Evolutionary conservation across 2,888 invertebrate species (phyloP).

Genomic region (Pharmacophagus antenor): DNA sequence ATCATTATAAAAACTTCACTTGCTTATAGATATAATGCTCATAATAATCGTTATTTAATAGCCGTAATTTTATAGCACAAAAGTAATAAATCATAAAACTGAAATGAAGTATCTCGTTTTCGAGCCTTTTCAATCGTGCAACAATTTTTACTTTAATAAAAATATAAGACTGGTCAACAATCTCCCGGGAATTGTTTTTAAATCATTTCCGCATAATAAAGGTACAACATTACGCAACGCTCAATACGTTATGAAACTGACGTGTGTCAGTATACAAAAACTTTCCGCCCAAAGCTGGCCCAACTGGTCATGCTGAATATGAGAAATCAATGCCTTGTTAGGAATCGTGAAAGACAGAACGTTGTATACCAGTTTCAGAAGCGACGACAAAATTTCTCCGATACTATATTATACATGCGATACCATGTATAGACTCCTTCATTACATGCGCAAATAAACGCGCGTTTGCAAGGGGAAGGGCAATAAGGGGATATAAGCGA

Average conservation of each 20-base stretch:
- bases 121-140: no score
- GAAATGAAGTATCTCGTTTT: no score
- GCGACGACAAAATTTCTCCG: constrained; percentile 29
- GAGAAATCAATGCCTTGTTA: constrained; percentile 66
- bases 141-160: no score
- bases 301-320: constrained; percentile 69
- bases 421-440: constrained; percentile 34
- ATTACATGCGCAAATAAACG: constrained; percentile 44
- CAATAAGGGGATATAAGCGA: constrained; percentile 55
- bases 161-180: no score
- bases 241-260: constrained; percentile 49
- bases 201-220: constrained; percentile 7
- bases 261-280: constrained; percentile 51
- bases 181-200: constrained; percentile 5
- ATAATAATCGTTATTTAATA: neutral
- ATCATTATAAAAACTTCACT: no score
- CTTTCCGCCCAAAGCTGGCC: constrained; percentile 67
- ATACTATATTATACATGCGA: constrained; percentile 30
- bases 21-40: no score
- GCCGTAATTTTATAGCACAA: no score
- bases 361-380: constrained; percentile 36
- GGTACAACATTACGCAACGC: constrained; percentile 20
- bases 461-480: constrained; percentile 46
- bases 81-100: no score
- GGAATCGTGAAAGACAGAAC: constrained; percentile 48